These are phyloP conservation scores for Orthosia gothica DNA, from an alignment of 2,888 invertebrate species.

Conservation along the genomic window DNA sequence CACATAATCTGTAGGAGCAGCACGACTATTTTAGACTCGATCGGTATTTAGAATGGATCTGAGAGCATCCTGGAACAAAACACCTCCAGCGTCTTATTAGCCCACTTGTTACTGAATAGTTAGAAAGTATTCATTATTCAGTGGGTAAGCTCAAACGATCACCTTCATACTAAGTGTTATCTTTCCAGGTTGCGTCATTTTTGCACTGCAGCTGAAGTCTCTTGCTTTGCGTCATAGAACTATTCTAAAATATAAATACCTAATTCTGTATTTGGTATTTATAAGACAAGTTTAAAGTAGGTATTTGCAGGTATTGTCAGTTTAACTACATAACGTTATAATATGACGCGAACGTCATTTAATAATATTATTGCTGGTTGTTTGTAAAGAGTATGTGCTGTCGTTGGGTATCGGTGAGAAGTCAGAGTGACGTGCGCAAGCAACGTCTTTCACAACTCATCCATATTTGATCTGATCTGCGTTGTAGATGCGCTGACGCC, in stretches of 20 bases:
- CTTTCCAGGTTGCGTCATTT: not conserved
- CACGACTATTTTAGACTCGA: slow-evolving; percentile 10
- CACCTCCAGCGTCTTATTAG: not conserved
- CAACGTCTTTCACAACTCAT: slow-evolving; percentile 78
- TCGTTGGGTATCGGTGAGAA: not conserved
- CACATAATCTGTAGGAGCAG: slow-evolving; percentile 15
- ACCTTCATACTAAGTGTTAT: not conserved
- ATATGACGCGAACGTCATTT: not conserved
- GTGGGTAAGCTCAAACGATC: not conserved
- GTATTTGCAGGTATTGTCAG: too few relatives aligned
- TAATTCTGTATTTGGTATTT: not conserved
- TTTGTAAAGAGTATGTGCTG: not conserved
- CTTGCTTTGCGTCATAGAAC: not conserved
- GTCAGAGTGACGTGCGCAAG: not conserved
- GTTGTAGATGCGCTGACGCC: slow-evolving; percentile 78
- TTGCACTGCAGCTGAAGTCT: not conserved
- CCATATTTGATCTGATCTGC: slow-evolving; percentile 84
- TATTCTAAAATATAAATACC: not conserved
- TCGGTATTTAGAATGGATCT: slow-evolving; percentile 7
- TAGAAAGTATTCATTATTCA: not conserved
- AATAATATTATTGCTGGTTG: not conserved
- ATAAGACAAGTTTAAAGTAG: not conserved
- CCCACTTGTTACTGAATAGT: slow-evolving; percentile 9
- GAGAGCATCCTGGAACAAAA: slow-evolving; percentile 19
- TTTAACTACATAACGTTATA: too few relatives aligned